Conservation (phyloP, 2,113 vertebrate genomes). For the Gorsachius goisagi region DNA sequence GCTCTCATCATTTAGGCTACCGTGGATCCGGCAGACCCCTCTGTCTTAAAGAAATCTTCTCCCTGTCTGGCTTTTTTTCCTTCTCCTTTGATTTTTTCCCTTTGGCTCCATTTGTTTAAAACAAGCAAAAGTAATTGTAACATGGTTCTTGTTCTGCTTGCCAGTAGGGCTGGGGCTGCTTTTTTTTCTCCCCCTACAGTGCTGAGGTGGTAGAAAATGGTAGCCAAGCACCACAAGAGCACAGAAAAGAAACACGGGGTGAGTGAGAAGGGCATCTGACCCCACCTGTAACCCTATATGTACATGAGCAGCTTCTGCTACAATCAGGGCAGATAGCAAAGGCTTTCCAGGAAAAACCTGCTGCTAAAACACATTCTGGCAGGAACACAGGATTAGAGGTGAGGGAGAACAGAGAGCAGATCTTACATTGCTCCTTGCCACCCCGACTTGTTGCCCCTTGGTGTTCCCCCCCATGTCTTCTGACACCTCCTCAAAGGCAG, state of each 20-base stretch:
- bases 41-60: not conserved
- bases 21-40: not conserved
- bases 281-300: slow-evolving; percentile 22
- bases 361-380: not conserved
- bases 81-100: not conserved
- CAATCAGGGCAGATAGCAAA: slow-evolving; percentile 24
- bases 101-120: not conserved
- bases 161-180: not conserved
- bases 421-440: not conserved
- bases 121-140: not conserved
- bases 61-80: not conserved
- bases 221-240: not conserved
- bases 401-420: not conserved
- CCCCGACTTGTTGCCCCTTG: not conserved
- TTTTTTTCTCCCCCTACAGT: not conserved
- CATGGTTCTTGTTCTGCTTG: not conserved
- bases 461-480: not conserved
- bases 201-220: not conserved
- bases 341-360: slow-evolving; percentile 56
- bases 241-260: not conserved
- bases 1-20: not conserved
- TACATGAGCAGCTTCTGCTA: not conserved
- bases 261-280: not conserved
- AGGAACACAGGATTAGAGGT: not conserved
- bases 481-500: not conserved